Evolutionary conservation across 2,797 vertebrate genomes (phyloP).

Genomic region (Silurus aristotelis): DNA sequence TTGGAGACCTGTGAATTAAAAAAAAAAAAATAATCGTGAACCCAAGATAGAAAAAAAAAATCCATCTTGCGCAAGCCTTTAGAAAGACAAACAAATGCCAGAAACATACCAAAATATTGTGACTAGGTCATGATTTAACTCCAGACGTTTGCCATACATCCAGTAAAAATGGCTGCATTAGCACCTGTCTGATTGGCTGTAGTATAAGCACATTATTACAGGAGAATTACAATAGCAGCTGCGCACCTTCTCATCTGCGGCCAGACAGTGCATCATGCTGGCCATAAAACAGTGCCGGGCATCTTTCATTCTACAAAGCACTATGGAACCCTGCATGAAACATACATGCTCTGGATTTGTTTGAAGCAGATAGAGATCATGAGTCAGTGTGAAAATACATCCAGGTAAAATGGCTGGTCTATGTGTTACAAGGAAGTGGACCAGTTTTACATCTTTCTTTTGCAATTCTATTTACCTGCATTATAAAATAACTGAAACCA

Average conservation of each 20-base stretch:
- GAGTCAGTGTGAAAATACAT: neutral
- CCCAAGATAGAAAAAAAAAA: too few relatives aligned
- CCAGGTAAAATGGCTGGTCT: constrained; percentile 1
- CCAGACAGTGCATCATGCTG: constrained; percentile 31
- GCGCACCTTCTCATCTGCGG: constrained; percentile 30
- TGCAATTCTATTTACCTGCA: neutral
- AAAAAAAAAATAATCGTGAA: neutral
- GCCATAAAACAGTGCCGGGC: neutral
- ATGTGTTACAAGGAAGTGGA: neutral
- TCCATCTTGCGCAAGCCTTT: neutral
- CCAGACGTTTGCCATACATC: constrained; percentile 17
- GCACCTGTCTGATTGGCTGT: constrained; percentile 35
- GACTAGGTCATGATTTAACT: constrained; percentile 40
- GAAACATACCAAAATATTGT: neutral
- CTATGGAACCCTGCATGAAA: neutral
- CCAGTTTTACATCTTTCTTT: neutral
- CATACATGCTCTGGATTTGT: neutral
- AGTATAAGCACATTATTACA: constrained; percentile 18
- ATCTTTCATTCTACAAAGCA: constrained; percentile 6
- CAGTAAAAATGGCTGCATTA: neutral
- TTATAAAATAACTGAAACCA: neutral
- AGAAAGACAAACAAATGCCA: neutral
- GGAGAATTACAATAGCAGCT: constrained; percentile 33
- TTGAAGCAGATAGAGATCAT: neutral
- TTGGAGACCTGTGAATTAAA: neutral